A percentile compares a stretch with the other conserved stretches of the same genome.
Conservation (phyloP, 2,797 vertebrate species). For the Coregonus sp. region DNA sequence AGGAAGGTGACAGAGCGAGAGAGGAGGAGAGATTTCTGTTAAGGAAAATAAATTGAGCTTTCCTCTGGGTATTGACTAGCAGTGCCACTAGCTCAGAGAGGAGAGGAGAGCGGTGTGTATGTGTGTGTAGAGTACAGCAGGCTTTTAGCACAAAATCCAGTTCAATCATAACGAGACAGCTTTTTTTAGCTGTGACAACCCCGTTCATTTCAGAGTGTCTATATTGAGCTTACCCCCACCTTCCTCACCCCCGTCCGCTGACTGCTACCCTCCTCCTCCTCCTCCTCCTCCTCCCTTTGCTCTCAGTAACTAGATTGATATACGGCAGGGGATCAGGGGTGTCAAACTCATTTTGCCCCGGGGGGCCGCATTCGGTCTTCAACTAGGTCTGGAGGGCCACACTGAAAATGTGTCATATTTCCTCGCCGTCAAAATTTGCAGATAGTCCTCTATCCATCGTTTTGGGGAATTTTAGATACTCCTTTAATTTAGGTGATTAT, state of each 20-base stretch:
- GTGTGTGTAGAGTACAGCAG: constrained; percentile 17
- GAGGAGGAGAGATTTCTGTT: constrained; percentile 33
- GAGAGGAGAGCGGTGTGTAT: background rate
- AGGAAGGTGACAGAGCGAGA: background rate
- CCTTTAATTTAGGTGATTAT: too few relatives aligned
- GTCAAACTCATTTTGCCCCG: too few relatives aligned
- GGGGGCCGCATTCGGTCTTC: too few relatives aligned
- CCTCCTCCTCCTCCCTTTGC: constrained; percentile 41
- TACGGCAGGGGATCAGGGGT: too few relatives aligned
- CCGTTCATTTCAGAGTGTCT: constrained; percentile 62
- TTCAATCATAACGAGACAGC: constrained; percentile 67
- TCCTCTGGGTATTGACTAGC: constrained; percentile 71
- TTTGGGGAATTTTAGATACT: too few relatives aligned
- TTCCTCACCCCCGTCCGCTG: constrained; percentile 34
- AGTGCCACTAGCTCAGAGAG: constrained; percentile 57
- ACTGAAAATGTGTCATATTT: too few relatives aligned
- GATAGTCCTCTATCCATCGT: too few relatives aligned
- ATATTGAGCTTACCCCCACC: constrained; percentile 57
- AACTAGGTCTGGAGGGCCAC: too few relatives aligned
- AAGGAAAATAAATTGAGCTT: constrained; percentile 78
- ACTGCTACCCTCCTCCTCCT: constrained; percentile 37
- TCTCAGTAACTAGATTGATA: constrained; percentile 1
- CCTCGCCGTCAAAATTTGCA: too few relatives aligned
- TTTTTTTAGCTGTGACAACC: constrained; percentile 56
- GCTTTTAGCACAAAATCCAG: constrained; percentile 65